Evolutionary conservation across 2,797 vertebrate genomes (phyloP).

Genomic region (Poeciliopsis paucimaculata): DNA sequence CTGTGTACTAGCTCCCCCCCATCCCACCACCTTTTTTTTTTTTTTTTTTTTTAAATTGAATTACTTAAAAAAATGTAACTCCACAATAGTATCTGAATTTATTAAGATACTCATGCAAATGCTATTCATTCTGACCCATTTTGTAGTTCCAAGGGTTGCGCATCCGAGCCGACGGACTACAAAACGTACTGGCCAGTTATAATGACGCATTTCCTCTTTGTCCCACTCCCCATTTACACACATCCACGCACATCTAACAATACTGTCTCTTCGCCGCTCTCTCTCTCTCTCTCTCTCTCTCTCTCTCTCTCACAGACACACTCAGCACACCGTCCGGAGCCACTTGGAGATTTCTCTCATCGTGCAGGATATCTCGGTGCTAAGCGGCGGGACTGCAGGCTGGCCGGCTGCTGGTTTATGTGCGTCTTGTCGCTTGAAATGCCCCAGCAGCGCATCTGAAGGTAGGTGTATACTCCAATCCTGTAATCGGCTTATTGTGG

Average conservation of each 20-base stretch:
- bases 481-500: conserved; percentile 46
- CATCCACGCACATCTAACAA: conserved; percentile 16
- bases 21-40: no score
- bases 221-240: conserved; percentile 44
- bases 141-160: conserved; percentile 9
- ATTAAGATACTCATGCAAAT: background rate
- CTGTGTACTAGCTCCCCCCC: background rate
- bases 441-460: conserved; percentile 71
- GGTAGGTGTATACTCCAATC: conserved; percentile 64
- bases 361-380: conserved; percentile 68
- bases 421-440: conserved; percentile 71
- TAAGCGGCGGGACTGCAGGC: conserved; percentile 54
- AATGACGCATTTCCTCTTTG: conserved; percentile 81
- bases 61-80: background rate
- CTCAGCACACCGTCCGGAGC: conserved; percentile 42
- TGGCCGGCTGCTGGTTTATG: conserved; percentile 56
- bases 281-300: background rate
- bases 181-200: conserved; percentile 60
- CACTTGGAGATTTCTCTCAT: conserved; percentile 72
- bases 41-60: background rate
- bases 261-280: background rate
- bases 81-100: background rate
- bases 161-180: conserved; percentile 63
- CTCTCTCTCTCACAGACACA: background rate
- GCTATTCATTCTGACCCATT: background rate